phyloP scores from a whole-genome alignment of 1,140 invertebrate genomes.

The Pantala flavescens region DNA sequence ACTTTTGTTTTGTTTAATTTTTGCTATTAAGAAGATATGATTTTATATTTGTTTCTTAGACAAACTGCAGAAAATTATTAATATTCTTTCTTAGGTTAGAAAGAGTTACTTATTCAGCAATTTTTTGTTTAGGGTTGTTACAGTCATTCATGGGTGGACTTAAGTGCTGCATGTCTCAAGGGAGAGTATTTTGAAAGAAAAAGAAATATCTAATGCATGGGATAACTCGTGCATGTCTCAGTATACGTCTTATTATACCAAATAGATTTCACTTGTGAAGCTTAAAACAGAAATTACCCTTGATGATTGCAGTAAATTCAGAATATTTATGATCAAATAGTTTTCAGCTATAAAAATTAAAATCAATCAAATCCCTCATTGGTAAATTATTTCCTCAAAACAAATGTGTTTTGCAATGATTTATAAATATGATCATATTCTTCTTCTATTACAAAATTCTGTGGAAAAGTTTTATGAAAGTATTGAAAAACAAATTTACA shows the following conservation, averaged over 20 bases:
- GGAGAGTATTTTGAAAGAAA: background rate
- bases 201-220: constrained; percentile 1
- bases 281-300: constrained; percentile 15
- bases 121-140: background rate
- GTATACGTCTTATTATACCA: constrained; percentile 18
- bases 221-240: constrained; percentile 18
- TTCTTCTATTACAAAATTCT: constrained; percentile 9
- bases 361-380: background rate
- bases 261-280: constrained; percentile 13
- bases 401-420: constrained; percentile 13
- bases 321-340: background rate
- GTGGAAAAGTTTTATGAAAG: constrained; percentile 7
- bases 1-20: no score
- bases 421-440: constrained; percentile 14
- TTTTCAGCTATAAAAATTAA: constrained; percentile 11
- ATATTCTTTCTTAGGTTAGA: no score
- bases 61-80: no score
- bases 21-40: no score
- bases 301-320: constrained; percentile 11
- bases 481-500: background rate
- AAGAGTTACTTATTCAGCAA: no score
- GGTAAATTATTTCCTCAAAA: constrained; percentile 14
- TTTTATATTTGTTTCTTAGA: no score
- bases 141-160: background rate
- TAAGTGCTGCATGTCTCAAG: background rate